Conservation (phyloP, 2,113 vertebrate species). For the Entosphenus tridentatus region DNA sequence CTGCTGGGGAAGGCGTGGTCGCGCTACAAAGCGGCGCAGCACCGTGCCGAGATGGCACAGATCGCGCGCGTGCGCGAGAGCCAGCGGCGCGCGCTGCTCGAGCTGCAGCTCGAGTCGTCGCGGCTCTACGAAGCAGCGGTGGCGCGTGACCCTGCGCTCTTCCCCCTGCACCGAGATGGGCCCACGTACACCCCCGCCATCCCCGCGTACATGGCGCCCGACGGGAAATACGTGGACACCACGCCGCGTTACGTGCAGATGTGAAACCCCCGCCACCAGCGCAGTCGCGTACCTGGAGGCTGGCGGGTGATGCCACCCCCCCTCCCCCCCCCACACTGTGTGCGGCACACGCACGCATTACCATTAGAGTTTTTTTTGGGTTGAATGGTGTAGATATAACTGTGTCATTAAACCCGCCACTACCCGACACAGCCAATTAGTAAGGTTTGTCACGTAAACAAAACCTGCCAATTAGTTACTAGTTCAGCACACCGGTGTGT, state of each 20-base stretch:
- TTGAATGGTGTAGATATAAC: too few relatives aligned
- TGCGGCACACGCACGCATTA: too few relatives aligned
- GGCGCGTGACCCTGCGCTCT: constrained; percentile 28
- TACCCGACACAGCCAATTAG: too few relatives aligned
- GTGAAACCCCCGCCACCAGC: too few relatives aligned
- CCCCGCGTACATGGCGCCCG: constrained; percentile 39
- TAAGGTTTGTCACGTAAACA: too few relatives aligned
- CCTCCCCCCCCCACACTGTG: too few relatives aligned
- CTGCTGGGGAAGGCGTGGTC: constrained; percentile 58
- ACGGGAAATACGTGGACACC: constrained; percentile 50
- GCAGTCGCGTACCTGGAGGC: too few relatives aligned
- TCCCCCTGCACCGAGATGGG: constrained; percentile 48
- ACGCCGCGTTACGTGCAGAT: constrained; percentile 52
- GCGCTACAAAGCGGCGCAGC: constrained; percentile 40
- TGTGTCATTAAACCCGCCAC: too few relatives aligned
- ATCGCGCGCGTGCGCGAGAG: constrained; percentile 30
- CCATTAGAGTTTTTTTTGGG: too few relatives aligned
- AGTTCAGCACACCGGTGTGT: too few relatives aligned
- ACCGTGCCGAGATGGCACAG: constrained; percentile 29
- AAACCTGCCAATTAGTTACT: too few relatives aligned
- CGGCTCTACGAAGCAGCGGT: constrained; percentile 47
- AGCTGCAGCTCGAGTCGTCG: constrained; percentile 43
- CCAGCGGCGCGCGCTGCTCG: constrained; percentile 46
- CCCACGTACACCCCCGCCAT: constrained; percentile 40
- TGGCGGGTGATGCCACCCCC: too few relatives aligned